Conservation (phyloP, 2,113 vertebrate species). For the Sceloporus undulatus region DNA sequence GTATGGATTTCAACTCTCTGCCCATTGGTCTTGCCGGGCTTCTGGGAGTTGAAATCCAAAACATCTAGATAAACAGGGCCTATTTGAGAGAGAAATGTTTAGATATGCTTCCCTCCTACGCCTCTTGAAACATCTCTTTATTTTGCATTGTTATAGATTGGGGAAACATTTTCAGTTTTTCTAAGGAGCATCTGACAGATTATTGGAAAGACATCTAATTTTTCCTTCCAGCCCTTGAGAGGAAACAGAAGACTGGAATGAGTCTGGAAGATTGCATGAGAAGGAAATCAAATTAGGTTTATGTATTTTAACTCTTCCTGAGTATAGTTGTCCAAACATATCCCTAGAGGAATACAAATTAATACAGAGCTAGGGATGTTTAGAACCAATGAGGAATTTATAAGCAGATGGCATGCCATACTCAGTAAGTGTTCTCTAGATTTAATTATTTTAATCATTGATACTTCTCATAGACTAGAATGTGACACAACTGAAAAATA, state of each 20-base stretch:
- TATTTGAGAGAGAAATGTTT: too few species aligned
- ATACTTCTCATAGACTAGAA: conserved; percentile 14
- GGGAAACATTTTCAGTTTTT: background rate
- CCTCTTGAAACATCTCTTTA: background rate
- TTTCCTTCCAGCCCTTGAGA: background rate
- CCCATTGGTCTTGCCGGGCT: too few species aligned
- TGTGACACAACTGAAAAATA: conserved; percentile 12
- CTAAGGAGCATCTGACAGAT: background rate
- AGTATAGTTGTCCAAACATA: conserved; percentile 15
- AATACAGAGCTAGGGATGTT: conserved; percentile 4
- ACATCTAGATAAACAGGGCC: too few species aligned
- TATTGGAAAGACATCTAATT: background rate
- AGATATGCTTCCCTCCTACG: background rate
- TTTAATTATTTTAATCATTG: conserved; percentile 27
- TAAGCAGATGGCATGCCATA: conserved; percentile 25
- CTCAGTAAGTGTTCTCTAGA: conserved; percentile 19
- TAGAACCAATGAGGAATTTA: conserved; percentile 20
- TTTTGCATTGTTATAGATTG: background rate
- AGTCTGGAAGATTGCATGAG: conserved; percentile 17
- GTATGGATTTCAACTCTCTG: too few species aligned
- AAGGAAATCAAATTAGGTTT: conserved; percentile 6
- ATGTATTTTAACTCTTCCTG: background rate
- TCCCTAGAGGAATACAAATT: conserved; percentile 18
- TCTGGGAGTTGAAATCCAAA: too few species aligned
- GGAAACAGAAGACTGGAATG: background rate